phyloP scores from a whole-genome alignment of 2,888 invertebrate genomes.

The Griposia aprilina region DNA sequence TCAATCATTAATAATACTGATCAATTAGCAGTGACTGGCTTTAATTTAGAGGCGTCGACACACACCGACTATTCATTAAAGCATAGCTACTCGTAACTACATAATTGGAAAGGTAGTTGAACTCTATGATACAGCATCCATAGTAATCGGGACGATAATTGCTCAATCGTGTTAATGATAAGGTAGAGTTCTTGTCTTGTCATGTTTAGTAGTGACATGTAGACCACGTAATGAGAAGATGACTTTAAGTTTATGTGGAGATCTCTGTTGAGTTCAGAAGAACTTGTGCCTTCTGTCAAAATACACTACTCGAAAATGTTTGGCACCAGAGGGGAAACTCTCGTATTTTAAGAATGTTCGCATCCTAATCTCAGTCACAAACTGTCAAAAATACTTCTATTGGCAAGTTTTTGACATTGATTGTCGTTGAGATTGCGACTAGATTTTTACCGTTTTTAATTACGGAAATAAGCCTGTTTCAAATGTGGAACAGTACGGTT shows the following conservation, averaged over 20 bases:
- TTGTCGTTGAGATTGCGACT: neutral
- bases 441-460: neutral
- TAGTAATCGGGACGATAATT: conserved; percentile 44
- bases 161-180: conserved; percentile 44
- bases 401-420: neutral
- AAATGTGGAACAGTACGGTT: neutral
- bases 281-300: neutral
- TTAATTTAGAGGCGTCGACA: conserved; percentile 30
- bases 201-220: conserved; percentile 12
- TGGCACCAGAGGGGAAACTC: neutral
- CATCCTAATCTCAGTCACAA: neutral
- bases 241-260: neutral
- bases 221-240: conserved; percentile 11
- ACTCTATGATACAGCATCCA: conserved; percentile 38
- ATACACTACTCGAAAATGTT: neutral
- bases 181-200: conserved; percentile 19
- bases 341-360: neutral
- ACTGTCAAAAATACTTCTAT: neutral
- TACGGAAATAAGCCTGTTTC: neutral
- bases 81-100: conserved; percentile 13
- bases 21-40: conserved; percentile 39
- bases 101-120: conserved; percentile 46
- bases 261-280: neutral
- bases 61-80: conserved; percentile 31
- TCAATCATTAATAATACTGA: conserved; percentile 42